phyloP scores from a whole-genome alignment of 1,140 invertebrate genomes.

The Steinernema khuongi region DNA sequence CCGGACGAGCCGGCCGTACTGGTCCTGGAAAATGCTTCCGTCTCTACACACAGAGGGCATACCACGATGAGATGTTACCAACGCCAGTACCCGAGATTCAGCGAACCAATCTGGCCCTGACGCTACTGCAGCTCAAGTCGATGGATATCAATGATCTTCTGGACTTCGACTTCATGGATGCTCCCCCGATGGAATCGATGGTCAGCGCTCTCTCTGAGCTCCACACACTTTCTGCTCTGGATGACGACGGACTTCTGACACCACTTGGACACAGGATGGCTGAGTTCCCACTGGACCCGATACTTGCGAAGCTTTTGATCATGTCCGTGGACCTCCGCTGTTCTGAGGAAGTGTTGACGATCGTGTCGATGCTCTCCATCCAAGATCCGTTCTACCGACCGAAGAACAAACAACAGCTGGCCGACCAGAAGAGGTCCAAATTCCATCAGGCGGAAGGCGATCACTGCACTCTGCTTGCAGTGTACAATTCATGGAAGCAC shows the following conservation, averaged over 20 bases:
- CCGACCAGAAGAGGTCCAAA: slow-evolving; percentile 97
- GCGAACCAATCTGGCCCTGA: slow-evolving; percentile 91
- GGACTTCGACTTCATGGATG: slow-evolving; percentile 99
- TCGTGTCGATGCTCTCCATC: slow-evolving; percentile 96
- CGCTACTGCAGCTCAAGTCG: slow-evolving; percentile 88
- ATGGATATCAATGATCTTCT: slow-evolving; percentile 99
- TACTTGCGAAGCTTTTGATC: slow-evolving; percentile 96
- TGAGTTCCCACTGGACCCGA: slow-evolving; percentile 95
- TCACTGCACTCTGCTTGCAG: slow-evolving; percentile 90
- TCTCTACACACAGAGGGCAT: slow-evolving; percentile 87
- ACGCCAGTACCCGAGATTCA: slow-evolving; percentile 99
- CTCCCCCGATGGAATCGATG: slow-evolving; percentile 87
- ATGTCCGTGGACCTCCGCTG: slow-evolving; percentile 97
- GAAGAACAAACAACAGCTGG: slow-evolving; percentile 88
- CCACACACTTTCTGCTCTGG: slow-evolving; percentile 90
- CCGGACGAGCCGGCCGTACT: slow-evolving; percentile 85
- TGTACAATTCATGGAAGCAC: slow-evolving; percentile 99
- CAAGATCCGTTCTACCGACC: slow-evolving; percentile 95
- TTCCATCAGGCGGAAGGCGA: slow-evolving; percentile 98
- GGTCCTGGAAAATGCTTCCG: slow-evolving; percentile 86
- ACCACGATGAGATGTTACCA: slow-evolving; percentile 85
- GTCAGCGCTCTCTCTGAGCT: slow-evolving; percentile 94
- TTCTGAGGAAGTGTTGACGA: slow-evolving; percentile 94
- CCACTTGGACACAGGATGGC: slow-evolving; percentile 91
- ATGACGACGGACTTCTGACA: slow-evolving; percentile 91